Base-by-base conservation (phyloP, 2,113 vertebrate genomes). In the Isurus oxyrinchus region DNA sequence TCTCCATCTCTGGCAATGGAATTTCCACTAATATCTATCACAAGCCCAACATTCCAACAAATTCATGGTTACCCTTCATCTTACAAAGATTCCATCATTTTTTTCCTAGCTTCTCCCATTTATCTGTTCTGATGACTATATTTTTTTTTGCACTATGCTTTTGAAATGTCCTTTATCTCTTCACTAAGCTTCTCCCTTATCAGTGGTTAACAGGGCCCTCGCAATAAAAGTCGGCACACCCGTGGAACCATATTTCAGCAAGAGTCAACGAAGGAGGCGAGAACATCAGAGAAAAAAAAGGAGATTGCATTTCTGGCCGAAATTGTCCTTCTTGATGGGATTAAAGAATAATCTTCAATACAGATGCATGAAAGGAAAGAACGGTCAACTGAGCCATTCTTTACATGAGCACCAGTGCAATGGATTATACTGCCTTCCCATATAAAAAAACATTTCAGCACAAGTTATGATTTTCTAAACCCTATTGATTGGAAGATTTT, bases 401-500 rank as follows among this genome's bases (percentile, higher is more conserved):
- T 40, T 84, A 63, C 31, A n/a, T 21, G 57, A n/a, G 59, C 13
- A 63, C 57, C 59, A 61, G 31, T 16, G 11, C 57, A 40, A 91
- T 40, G 49, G 35, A 61, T 63, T 94, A 40, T n/a, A 23, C n/a
- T 63, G 90, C 90, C n/a, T 94, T 63, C 35, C 14, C 81, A 84
- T 35, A n/a, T 11, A 3, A n/a, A 63, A 94, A 63, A 44, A 5
- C n/a, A 63, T 40, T 27, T 57, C 40, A 94, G 6, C 90, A 63
- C 10, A 40, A 63, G 90, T n/a, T 66, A 40, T 66, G 90, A 23
- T 94, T 63, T 66, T 94, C 90, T 40, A 40, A 63, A 23, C 66
- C n/a, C 90, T 63, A 94, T 44, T 40, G 90, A 94, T 94, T 7
- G 90, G 61, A 94, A 44, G 59, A 94, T 94, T 94, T 94, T 94